phyloP scores from a whole-genome alignment of 2,888 invertebrate genomes.

The Pedicia rivosa region DNA sequence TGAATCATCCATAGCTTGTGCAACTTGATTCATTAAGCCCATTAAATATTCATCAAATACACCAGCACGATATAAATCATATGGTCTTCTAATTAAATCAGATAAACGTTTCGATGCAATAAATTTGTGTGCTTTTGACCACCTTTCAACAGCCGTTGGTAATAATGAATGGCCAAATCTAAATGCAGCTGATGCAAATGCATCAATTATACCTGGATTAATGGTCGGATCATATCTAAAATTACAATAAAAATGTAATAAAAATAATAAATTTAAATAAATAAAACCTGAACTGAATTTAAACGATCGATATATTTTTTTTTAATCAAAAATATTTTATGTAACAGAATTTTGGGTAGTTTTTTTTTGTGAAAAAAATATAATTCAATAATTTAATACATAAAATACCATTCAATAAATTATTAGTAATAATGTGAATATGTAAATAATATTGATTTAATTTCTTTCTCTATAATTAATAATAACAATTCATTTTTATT shows the following conservation, averaged over 20 bases:
- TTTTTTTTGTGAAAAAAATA: too few species aligned
- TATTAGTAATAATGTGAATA: too few species aligned
- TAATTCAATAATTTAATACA: too few species aligned
- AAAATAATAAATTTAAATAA: constrained; percentile 58
- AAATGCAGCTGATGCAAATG: constrained; percentile 84
- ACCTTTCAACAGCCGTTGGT: constrained; percentile 80
- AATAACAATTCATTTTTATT: too few species aligned
- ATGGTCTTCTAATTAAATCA: constrained; percentile 75
- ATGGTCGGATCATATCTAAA: constrained; percentile 66
- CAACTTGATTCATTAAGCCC: constrained; percentile 87
- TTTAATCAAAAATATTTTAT: neutral
- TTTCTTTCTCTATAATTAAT: too few species aligned
- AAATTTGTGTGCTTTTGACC: constrained; percentile 91
- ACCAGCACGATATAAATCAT: constrained; percentile 78
- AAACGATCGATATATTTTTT: constrained; percentile 2
- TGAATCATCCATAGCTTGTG: constrained; percentile 89
- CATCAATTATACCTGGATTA: constrained; percentile 77
- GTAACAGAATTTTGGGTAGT: too few species aligned
- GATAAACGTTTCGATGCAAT: constrained; percentile 81
- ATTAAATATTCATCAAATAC: constrained; percentile 83
- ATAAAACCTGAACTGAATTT: neutral
- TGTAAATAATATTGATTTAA: too few species aligned
- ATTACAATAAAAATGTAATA: too few species aligned
- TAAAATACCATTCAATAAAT: too few species aligned
- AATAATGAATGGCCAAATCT: constrained; percentile 81